Evolutionary conservation across 1,140 invertebrate species (phyloP).

Genomic region (Agraylea sexmaculata): DNA sequence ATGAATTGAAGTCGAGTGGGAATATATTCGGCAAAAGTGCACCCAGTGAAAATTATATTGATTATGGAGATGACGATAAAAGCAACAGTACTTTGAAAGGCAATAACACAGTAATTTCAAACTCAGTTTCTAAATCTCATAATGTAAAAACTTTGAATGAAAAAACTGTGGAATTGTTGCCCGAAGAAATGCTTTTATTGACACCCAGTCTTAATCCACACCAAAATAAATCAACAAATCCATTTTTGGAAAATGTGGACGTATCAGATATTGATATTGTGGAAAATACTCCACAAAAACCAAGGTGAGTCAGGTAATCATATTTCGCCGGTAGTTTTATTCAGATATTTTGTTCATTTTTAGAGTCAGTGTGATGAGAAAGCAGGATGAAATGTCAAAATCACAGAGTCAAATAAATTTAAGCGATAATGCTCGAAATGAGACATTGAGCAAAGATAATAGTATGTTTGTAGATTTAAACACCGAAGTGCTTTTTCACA

Average conservation of each 20-base stretch:
- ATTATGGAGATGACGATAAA: slow-evolving; percentile 2
- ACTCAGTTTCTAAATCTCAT: background rate
- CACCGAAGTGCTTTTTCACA: slow-evolving; percentile 8
- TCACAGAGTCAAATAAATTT: background rate
- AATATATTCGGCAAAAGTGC: background rate
- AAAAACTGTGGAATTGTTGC: slow-evolving; percentile 7
- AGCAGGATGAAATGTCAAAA: too few relatives aligned
- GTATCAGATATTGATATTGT: slow-evolving; percentile 31
- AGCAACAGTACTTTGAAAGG: slow-evolving; percentile 6
- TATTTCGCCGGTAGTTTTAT: slow-evolving; percentile 3
- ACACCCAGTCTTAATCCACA: slow-evolving; percentile 19
- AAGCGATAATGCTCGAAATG: background rate
- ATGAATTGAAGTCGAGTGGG: background rate
- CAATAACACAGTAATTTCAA: slow-evolving; percentile 2
- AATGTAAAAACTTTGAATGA: slow-evolving; percentile 3
- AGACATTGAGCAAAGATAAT: slow-evolving; percentile 20
- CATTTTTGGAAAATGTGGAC: too few relatives aligned
- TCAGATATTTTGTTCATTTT: background rate
- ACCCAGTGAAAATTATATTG: background rate
- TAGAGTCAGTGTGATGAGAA: too few relatives aligned
- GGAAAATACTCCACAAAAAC: slow-evolving; percentile 35
- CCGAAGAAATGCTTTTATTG: slow-evolving; percentile 7
- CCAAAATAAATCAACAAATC: slow-evolving; percentile 23
- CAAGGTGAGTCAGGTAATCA: slow-evolving; percentile 22
- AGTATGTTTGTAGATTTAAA: slow-evolving; percentile 20